phyloP scores from a whole-genome alignment of 2,888 invertebrate genomes.

The Andrena marginata region DNA sequence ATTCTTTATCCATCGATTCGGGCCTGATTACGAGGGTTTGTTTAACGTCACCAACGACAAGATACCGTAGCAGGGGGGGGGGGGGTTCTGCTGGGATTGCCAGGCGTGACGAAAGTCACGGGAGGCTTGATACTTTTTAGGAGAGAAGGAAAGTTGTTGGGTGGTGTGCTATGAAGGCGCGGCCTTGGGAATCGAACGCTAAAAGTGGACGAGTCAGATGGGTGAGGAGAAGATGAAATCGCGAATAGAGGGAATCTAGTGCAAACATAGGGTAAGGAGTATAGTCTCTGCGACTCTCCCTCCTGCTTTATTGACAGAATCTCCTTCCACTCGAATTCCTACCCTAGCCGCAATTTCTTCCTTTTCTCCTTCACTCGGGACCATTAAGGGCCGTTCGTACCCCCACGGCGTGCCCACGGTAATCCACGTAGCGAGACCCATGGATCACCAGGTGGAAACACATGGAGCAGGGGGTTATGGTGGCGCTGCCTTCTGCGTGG shows the following conservation, averaged over 20 bases:
- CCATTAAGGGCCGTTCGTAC: slow-evolving; percentile 46
- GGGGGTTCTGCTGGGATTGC: slow-evolving; percentile 22
- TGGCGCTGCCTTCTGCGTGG: slow-evolving; percentile 11
- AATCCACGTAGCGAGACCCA: slow-evolving; percentile 39
- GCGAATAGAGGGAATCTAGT: slow-evolving; percentile 32
- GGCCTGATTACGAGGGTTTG: slow-evolving; percentile 74
- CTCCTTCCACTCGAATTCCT: slow-evolving; percentile 24
- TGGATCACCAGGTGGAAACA: slow-evolving; percentile 53
- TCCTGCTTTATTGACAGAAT: slow-evolving; percentile 30
- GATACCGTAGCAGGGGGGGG: slow-evolving; percentile 32
- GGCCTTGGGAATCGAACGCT: slow-evolving; percentile 1
- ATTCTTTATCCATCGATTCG: slow-evolving; percentile 79
- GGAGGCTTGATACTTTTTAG: slow-evolving; percentile 13
- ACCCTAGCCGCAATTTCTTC: slow-evolving; percentile 27
- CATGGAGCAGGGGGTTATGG: slow-evolving; percentile 24
- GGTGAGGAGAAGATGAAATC: slow-evolving; percentile 33
- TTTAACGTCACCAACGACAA: slow-evolving; percentile 63
- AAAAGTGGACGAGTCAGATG: slow-evolving; percentile 34
- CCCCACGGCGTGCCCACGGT: slow-evolving; percentile 34
- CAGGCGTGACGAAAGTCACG: slow-evolving; percentile 2
- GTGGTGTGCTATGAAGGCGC: not conserved
- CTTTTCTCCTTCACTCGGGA: slow-evolving; percentile 27
- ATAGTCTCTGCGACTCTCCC: slow-evolving; percentile 36
- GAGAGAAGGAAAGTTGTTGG: not conserved
- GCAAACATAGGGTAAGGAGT: slow-evolving; percentile 56